Evolutionary conservation across 1,140 invertebrate species (phyloP).

Genomic region (Pseudoatta argentina): DNA sequence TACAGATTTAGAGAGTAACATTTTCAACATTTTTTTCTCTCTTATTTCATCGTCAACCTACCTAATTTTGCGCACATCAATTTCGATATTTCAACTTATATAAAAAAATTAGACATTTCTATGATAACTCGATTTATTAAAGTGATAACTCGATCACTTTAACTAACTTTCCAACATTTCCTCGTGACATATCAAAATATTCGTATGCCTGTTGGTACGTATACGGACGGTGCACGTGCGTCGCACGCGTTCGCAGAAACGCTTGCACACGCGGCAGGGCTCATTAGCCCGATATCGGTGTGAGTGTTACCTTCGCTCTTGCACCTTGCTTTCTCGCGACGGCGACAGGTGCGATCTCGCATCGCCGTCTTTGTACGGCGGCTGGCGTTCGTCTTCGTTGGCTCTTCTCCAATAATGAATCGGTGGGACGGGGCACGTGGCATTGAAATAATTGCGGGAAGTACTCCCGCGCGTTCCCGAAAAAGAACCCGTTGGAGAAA

Average conservation of each 20-base stretch:
- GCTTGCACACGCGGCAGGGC: slow-evolving; percentile 22
- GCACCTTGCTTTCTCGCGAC: slow-evolving; percentile 79
- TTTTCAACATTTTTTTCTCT: no score
- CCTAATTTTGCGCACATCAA: no score
- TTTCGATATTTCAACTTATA: no score
- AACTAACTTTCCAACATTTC: neutral
- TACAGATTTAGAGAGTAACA: no score
- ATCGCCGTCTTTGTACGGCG: slow-evolving; percentile 56
- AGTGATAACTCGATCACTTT: no score
- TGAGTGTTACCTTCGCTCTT: slow-evolving; percentile 70
- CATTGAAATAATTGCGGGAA: slow-evolving; percentile 73
- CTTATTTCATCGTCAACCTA: no score
- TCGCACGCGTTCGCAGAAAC: slow-evolving; percentile 41
- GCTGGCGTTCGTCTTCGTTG: slow-evolving; percentile 65
- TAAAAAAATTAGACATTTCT: no score
- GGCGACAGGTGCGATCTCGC: slow-evolving; percentile 78
- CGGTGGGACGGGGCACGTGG: slow-evolving; percentile 73
- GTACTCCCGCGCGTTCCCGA: slow-evolving; percentile 39
- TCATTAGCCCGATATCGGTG: slow-evolving; percentile 82
- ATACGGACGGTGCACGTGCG: neutral
- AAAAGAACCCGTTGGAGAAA: neutral
- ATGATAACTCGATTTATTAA: no score
- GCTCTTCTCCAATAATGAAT: slow-evolving; percentile 75
- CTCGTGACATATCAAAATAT: neutral
- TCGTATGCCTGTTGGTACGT: neutral